Percentiles rank a stretch among this genome's conserved stretches.
phyloP scores from a whole-genome alignment of 35 echinoderm and acorn worm species.

The Stichopus chloronotus region DNA sequence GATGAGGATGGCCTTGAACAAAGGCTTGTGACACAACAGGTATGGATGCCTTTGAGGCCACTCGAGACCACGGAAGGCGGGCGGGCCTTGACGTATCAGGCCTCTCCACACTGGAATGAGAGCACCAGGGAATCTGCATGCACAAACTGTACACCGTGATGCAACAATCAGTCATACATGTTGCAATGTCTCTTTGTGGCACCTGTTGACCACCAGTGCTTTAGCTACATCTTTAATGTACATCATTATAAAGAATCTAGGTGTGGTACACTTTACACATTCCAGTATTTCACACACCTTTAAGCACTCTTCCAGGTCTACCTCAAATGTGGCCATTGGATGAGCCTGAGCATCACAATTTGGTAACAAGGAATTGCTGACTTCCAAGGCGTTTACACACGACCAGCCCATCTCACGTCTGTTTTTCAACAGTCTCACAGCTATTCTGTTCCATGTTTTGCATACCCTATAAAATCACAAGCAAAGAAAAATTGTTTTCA shows the following conservation, averaged over 20 bases:
- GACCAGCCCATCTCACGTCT: conserved; percentile 31
- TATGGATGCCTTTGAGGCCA: no score
- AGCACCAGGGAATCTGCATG: not conserved
- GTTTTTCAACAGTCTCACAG: conserved; percentile 22
- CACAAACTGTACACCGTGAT: not conserved
- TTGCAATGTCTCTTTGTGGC: not conserved
- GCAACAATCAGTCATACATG: no score
- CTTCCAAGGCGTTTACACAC: conserved; percentile 16
- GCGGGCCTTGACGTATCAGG: no score
- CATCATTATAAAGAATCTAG: not conserved
- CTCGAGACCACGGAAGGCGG: no score
- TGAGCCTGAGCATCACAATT: not conserved
- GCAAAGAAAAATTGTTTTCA: not conserved
- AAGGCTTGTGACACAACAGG: no score
- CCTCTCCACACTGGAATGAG: not conserved
- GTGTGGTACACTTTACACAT: not conserved
- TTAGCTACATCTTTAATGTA: not conserved
- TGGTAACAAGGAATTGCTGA: not conserved
- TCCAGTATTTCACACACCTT: not conserved
- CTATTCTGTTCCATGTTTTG: conserved; percentile 25
- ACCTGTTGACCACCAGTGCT: not conserved
- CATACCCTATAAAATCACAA: not conserved
- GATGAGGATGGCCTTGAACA: no score
- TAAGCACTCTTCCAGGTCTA: not conserved
- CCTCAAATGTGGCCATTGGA: conserved; percentile 21